Conservation (phyloP, 2,888 invertebrate genomes). For the Cephus sareptanus region DNA sequence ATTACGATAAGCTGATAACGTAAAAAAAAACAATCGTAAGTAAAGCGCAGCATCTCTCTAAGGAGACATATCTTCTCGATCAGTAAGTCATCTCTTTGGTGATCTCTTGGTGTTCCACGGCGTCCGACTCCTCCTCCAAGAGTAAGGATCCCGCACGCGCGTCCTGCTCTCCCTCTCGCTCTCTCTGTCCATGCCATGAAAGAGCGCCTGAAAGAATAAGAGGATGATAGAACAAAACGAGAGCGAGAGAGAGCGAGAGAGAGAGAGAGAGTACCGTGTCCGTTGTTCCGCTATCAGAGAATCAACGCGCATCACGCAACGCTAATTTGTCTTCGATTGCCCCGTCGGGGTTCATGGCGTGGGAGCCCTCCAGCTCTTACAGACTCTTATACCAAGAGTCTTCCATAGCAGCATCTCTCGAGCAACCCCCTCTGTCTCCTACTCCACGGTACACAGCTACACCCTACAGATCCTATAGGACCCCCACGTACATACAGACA, state of each 20-base stretch:
- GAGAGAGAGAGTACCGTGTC: constrained; percentile 43
- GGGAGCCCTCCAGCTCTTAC: constrained; percentile 50
- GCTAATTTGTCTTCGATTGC: constrained; percentile 66
- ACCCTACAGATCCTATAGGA: too few species aligned
- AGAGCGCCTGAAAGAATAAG: constrained; percentile 12
- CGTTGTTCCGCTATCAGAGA: constrained; percentile 61
- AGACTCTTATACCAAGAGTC: background rate
- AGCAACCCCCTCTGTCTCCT: too few species aligned
- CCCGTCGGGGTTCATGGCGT: constrained; percentile 56
- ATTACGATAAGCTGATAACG: too few species aligned
- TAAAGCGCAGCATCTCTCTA: too few species aligned
- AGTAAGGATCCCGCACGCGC: constrained; percentile 23
- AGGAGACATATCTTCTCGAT: too few species aligned
- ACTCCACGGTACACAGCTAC: too few species aligned
- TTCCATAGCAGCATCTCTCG: background rate
- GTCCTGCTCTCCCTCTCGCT: constrained; percentile 6
- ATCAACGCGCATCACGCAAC: constrained; percentile 66
- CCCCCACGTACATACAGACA: too few species aligned
- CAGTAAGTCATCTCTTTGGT: too few species aligned
- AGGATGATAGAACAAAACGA: background rate
- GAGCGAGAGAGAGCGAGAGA: too few species aligned
- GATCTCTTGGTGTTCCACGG: too few species aligned
- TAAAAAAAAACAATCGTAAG: too few species aligned
- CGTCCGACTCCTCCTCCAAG: constrained; percentile 7
- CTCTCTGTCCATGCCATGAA: background rate